These are phyloP conservation scores for Palythoa heliodiscus DNA, from an alignment of 92 coral and sea anemone species.

Conservation along the genomic window DNA sequence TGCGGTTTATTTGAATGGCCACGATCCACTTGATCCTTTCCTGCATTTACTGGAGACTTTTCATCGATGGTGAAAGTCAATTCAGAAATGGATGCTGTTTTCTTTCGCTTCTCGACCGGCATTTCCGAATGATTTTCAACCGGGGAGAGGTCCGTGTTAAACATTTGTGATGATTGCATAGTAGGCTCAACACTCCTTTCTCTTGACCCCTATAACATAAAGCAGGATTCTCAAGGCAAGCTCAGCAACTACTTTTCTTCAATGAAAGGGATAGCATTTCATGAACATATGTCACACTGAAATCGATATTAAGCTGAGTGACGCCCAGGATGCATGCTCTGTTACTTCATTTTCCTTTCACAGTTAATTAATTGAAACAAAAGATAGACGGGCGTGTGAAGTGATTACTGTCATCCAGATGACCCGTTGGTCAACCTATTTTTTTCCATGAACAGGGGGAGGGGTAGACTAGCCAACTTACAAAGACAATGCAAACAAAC, in stretches of 20 bases:
- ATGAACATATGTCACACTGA: constrained; percentile 26
- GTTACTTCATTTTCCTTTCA: constrained; percentile 4
- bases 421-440: background rate
- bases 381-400: background rate
- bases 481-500: too few species aligned
- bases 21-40: background rate
- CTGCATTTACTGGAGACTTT: constrained; percentile 4
- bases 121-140: constrained; percentile 6
- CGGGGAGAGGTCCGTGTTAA: constrained; percentile 32
- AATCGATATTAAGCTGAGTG: constrained; percentile 11
- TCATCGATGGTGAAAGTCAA: constrained; percentile 38
- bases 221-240: background rate
- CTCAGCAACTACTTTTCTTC: constrained; percentile 3
- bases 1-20: background rate
- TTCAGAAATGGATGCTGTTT: constrained; percentile 18
- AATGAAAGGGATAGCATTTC: constrained; percentile 22
- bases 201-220: constrained; percentile 8
- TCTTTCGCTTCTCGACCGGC: constrained; percentile 19
- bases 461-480: background rate
- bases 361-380: constrained; percentile 1
- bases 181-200: constrained; percentile 27
- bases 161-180: constrained; percentile 26
- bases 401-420: constrained; percentile 3
- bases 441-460: background rate
- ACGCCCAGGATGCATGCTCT: background rate